Conservation (phyloP, 2,113 vertebrate species). For the Brachionichthys hirsutus region DNA sequence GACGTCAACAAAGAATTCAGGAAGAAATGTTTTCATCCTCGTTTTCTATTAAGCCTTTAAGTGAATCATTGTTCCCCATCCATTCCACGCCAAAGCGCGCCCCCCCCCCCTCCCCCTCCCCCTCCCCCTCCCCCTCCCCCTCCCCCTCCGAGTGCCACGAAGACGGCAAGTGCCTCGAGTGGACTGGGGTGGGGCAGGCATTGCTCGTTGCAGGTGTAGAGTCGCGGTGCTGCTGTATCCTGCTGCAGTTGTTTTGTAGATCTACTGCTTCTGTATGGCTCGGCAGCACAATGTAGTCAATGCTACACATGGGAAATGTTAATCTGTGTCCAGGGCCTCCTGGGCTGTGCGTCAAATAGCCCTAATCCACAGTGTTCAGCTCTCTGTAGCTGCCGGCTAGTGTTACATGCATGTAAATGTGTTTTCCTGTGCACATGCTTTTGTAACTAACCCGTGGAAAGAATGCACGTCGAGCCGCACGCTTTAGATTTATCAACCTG, state of each 20-base stretch:
- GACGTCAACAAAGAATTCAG: too few species aligned
- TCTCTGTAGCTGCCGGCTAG: constrained; percentile 9
- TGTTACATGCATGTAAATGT: constrained; percentile 32
- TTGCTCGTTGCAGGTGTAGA: constrained; percentile 39
- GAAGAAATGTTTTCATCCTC: too few species aligned
- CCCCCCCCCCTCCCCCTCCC: background rate
- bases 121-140: too few species aligned
- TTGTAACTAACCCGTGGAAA: constrained; percentile 6
- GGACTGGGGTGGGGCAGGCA: constrained; percentile 63
- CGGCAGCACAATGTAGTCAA: background rate
- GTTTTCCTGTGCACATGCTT: constrained; percentile 5
- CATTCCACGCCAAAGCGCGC: too few species aligned
- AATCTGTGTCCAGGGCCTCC: constrained; percentile 5
- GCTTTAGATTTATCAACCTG: constrained; percentile 25
- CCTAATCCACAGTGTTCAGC: constrained; percentile 14
- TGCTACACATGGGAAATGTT: background rate
- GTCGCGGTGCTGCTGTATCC: background rate
- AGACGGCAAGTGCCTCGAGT: constrained; percentile 14
- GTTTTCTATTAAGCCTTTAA: too few species aligned
- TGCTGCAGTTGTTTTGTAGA: constrained; percentile 5
- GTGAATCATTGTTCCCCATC: too few species aligned
- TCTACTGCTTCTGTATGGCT: background rate
- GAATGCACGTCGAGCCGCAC: constrained; percentile 10
- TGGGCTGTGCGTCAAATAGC: constrained; percentile 10
- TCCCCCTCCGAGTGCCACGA: background rate